Evolutionary conservation across 1,140 invertebrate genomes (phyloP).

Genomic region (silkworm (Bombyx mori)): DNA sequence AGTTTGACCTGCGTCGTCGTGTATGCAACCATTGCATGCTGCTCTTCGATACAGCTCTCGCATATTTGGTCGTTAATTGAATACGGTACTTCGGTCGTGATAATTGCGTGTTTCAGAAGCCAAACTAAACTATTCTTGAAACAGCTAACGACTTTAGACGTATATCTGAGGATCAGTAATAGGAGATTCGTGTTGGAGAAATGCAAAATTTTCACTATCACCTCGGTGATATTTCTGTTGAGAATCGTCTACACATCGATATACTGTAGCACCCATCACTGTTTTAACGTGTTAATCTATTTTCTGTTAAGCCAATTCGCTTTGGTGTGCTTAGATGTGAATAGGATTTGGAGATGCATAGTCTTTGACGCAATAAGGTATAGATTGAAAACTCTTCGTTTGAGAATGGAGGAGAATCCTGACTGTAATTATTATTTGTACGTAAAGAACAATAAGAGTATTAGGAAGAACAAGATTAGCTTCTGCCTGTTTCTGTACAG

Average conservation of each 20-base stretch:
- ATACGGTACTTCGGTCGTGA: conserved; percentile 29
- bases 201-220: conserved; percentile 22
- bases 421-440: conserved; percentile 39
- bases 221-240: conserved; percentile 25
- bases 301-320: conserved; percentile 37
- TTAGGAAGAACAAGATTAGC: conserved; percentile 40
- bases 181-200: conserved; percentile 24
- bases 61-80: conserved; percentile 43
- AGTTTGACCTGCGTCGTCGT: conserved; percentile 24
- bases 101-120: conserved; percentile 33
- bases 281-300: conserved; percentile 23
- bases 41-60: conserved; percentile 19
- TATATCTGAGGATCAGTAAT: conserved; percentile 32
- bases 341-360: conserved; percentile 46
- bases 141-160: conserved; percentile 32
- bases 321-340: conserved; percentile 41
- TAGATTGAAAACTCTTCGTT: conserved; percentile 37
- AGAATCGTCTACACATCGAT: conserved; percentile 30
- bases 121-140: conserved; percentile 28
- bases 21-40: conserved; percentile 33
- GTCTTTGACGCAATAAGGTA: conserved; percentile 40
- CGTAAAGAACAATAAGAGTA: conserved; percentile 31
- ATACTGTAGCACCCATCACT: conserved; percentile 29
- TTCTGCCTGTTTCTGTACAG: conserved; percentile 41
- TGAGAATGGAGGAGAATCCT: conserved; percentile 32